phyloP scores from a whole-genome alignment of 2,113 vertebrate species.

The Gambusia holbrooki region DNA sequence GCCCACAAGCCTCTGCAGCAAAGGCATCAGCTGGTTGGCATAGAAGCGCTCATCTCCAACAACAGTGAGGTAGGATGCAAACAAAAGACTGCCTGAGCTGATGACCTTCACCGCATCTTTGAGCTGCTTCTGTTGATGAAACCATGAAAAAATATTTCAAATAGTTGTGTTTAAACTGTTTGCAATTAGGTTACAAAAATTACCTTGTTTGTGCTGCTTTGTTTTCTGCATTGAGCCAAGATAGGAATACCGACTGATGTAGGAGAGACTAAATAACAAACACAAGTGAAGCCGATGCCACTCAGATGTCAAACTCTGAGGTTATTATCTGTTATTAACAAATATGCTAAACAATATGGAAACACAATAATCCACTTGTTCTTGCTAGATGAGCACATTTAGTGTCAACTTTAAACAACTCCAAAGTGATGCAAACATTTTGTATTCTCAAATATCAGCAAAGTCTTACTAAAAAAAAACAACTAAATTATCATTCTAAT shows the following conservation, averaged over 20 bases:
- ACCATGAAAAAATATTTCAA: background rate
- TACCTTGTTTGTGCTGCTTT: background rate
- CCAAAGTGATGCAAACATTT: no score
- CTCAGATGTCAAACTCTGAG: background rate
- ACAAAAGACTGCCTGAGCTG: slow-evolving; percentile 83
- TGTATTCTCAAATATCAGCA: no score
- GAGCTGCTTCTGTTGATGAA: slow-evolving; percentile 70
- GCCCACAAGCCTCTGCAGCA: slow-evolving; percentile 83
- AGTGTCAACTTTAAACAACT: no score
- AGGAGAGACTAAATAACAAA: background rate
- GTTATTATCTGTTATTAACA: background rate
- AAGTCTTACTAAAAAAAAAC: no score
- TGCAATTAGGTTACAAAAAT: background rate
- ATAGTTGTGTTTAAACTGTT: background rate
- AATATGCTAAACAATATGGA: no score
- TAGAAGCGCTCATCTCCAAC: slow-evolving; percentile 89
- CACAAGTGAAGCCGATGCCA: background rate
- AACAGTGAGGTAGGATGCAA: slow-evolving; percentile 83
- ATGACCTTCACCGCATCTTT: slow-evolving; percentile 75
- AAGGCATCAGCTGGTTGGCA: slow-evolving; percentile 85
- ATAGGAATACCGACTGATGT: background rate
- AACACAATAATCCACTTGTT: no score
- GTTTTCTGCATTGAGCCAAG: background rate
- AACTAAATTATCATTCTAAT: no score
- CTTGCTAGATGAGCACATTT: no score